Base-by-base conservation (phyloP, 2,888 invertebrate species). In the Pristionchus fissidentatus region DNA sequence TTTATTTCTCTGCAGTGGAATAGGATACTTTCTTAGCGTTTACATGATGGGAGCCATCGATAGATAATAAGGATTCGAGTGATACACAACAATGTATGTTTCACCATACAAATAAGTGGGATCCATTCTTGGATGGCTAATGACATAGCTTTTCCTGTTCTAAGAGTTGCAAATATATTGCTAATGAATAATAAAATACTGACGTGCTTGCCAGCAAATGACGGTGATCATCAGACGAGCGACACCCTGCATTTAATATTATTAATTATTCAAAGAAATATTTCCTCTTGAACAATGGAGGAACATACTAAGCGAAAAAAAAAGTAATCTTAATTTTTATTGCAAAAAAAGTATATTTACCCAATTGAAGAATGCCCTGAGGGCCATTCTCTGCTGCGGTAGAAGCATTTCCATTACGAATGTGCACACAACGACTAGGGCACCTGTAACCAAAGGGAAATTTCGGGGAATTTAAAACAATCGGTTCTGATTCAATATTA, bases 391-490 rank as follows among this genome's bases (percentile, higher is more conserved):
- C 84, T 92, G 92, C 77, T 91, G 85, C 0, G 92, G 91, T 22
- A 91, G 87, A n/a, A 92, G 88, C 88, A 90, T 87, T 85, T 92
- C 92, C 91, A 92, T 92, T 29, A 91, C 91, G 84, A 90, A 91
- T 19, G 92, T 90, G 83, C 90, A 92, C 7, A 90, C 90, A 46
- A 91, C 91, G 13, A 91, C 91, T 13, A 92, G 85, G 29, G 89
- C 88, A 62, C 92, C 91, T 46, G 75, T 3, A 32, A 1, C 4
- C 3, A n/a, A n/a, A n/a, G n/a, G n/a, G n/a, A n/a, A n/a, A n/a
- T n/a, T n/a, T n/a, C n/a, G n/a, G n/a, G n/a, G n/a, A n/a, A n/a
- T n/a, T n/a, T n/a, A n/a, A n/a, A n/a, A n/a, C n/a, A n/a, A n/a
- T n/a, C n/a, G n/a, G n/a, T n/a, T n/a, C n/a, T n/a, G n/a, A n/a